A percentile compares a stretch with the other conserved stretches of the same genome.
phyloP scores from a whole-genome alignment of 2,113 vertebrate species.

The Dendropsophus ebraccatus region DNA sequence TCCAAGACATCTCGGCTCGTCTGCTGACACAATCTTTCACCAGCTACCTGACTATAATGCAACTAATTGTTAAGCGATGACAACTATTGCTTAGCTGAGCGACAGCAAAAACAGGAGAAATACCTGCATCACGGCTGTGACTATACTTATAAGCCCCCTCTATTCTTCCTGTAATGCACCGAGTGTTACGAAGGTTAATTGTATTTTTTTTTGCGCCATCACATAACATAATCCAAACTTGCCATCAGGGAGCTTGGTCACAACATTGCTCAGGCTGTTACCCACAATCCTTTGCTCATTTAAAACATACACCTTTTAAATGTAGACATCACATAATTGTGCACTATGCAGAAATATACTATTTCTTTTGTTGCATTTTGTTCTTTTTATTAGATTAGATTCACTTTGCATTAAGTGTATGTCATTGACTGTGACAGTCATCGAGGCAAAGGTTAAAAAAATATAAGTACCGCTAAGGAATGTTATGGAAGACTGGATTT shows the following conservation, averaged over 20 bases:
- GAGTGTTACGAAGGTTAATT: conserved; percentile 44
- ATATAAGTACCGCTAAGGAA: background rate
- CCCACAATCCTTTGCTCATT: background rate
- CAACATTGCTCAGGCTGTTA: background rate
- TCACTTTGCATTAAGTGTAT: background rate
- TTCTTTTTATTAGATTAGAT: conserved; percentile 27
- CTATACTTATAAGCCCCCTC: conserved; percentile 3
- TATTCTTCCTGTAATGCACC: conserved; percentile 32
- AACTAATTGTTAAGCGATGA: conserved; percentile 81
- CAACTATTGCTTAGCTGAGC: conserved; percentile 63
- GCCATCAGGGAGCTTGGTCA: background rate
- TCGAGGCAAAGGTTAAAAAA: accelerated
- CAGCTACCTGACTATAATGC: conserved; percentile 73
- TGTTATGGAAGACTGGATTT: conserved; percentile 29
- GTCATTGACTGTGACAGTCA: conserved; percentile 26
- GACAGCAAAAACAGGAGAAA: conserved; percentile 57
- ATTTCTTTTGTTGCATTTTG: background rate
- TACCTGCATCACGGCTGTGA: background rate
- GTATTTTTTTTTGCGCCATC: conserved; percentile 43
- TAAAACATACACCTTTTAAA: background rate
- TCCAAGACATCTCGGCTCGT: conserved; percentile 68
- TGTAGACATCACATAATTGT: background rate
- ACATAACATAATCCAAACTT: conserved; percentile 15
- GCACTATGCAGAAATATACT: background rate
- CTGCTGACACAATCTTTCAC: conserved; percentile 75